Evolutionary conservation across 1,140 invertebrate genomes (phyloP), one percentile per base, ranked within the genome.

Genomic region (Tetragnatha versicolor): DNA sequence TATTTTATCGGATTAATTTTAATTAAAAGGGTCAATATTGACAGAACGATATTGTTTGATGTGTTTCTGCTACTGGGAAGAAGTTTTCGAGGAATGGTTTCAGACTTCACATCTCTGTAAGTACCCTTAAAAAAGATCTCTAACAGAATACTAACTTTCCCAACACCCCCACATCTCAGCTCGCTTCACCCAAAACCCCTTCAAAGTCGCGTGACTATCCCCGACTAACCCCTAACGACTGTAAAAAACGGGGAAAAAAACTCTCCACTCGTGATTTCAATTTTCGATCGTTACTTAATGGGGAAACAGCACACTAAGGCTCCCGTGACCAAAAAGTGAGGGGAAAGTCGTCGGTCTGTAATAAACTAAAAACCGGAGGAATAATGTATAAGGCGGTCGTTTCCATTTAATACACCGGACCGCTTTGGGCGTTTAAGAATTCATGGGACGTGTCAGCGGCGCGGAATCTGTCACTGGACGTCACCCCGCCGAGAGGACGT

Each of bases 261-360:
- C 5, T n/a, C 45, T 2, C 3, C 45, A 35, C n/a, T 49, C 63
- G 25, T 51, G 45, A 72, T 55, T 75, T 75, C 70, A 75, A 75
- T 75, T 75, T n/a, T 75, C 61, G 55, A 55, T 75, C 70, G 70
- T 75, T 75, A 75, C 63, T 75, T 61, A 75, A 75, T 75, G 70
- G 70, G 63, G 39, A 33, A 42, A 10, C 51, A 37, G 70, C 47
- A 45, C 61, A 37, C 9, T 65, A 58, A n/a, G n/a, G n/a, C 42
- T 70, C 33, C 29, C 31, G 31, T 55, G 33, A 70, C 51, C 29
- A 37, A 20, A 35, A 14, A 55, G 47, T 55, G 49, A 5, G 65
- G 10, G 65, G 31, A 27, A 33, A 22, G 17, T 20, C 17, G 51
- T n/a, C 17, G n/a, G n/a, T n/a, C n/a, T n/a, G n/a, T n/a, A n/a